A percentile compares a stretch with the other conserved stretches of the same genome.
Conservation (phyloP, 2,113 vertebrate genomes). For the Dicaeum eximium region DNA sequence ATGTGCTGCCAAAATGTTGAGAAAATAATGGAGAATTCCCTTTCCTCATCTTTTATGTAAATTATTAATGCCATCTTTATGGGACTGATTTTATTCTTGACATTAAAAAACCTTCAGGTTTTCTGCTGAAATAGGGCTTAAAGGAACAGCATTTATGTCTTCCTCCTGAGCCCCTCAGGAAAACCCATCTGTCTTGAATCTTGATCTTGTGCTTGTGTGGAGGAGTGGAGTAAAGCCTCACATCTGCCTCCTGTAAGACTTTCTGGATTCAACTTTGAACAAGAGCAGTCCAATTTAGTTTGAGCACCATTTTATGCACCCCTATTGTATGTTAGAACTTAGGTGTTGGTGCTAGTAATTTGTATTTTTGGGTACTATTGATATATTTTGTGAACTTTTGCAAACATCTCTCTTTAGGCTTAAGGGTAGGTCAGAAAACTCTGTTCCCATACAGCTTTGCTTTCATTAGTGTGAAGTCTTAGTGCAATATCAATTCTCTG, state of each 20-base stretch:
- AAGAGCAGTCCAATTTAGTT: background rate
- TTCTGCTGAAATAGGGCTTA: background rate
- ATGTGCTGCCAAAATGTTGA: constrained; percentile 46
- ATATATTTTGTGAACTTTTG: background rate
- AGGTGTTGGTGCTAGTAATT: background rate
- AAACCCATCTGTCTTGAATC: background rate
- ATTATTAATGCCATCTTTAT: background rate
- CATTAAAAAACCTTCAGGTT: background rate
- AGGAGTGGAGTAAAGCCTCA: background rate
- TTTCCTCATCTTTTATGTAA: background rate
- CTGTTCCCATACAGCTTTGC: background rate
- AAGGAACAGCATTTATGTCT: background rate
- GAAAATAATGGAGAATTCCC: background rate
- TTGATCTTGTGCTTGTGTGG: background rate
- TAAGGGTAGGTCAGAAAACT: background rate
- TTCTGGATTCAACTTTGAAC: background rate
- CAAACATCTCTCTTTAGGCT: background rate
- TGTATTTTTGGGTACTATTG: background rate
- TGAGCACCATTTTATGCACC: background rate
- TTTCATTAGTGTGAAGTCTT: background rate
- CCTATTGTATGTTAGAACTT: background rate
- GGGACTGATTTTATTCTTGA: background rate
- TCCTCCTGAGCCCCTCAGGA: background rate
- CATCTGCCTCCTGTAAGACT: background rate
- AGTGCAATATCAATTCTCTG: background rate